Percentiles rank a stretch among this genome's conserved stretches.
Conservation (phyloP, 2,888 invertebrate genomes). For the Drosophila sordidula region DNA sequence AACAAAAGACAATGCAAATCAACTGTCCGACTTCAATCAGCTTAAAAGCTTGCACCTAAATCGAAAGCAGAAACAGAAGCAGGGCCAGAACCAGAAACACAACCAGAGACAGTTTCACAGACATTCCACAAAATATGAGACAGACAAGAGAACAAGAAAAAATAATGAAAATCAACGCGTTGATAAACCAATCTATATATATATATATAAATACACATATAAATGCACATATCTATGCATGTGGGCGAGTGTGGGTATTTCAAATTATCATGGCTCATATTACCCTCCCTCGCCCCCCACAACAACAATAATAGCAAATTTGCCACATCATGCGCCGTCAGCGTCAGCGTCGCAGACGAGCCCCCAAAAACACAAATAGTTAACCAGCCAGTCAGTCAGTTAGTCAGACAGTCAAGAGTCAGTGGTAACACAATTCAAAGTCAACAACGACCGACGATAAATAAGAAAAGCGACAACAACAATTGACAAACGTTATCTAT, state of each 20-base stretch:
- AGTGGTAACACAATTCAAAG: slow-evolving; percentile 40
- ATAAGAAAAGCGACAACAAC: slow-evolving; percentile 9
- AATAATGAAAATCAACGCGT: not conserved
- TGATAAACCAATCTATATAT: slow-evolving; percentile 28
- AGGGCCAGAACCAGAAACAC: not conserved
- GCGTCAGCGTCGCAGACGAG: slow-evolving; percentile 41
- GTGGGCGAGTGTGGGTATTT: slow-evolving; percentile 17
- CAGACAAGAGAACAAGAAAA: not conserved
- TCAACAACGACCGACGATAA: slow-evolving; percentile 29
- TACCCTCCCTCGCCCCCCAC: not conserved
- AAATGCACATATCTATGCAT: not conserved
- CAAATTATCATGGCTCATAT: slow-evolving; percentile 45
- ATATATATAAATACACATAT: not conserved
- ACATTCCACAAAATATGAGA: slow-evolving; percentile 8
- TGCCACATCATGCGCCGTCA: slow-evolving; percentile 40
- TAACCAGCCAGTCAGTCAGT: not conserved
- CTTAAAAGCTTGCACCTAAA: slow-evolving; percentile 51
- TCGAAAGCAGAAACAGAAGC: not conserved
- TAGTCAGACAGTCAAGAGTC: not conserved
- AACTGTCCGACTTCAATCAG: slow-evolving; percentile 71
- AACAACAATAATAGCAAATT: not conserved
- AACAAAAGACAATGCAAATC: slow-evolving; percentile 58
- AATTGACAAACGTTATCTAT: slow-evolving; percentile 18
- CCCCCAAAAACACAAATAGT: slow-evolving; percentile 44
- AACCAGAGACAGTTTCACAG: not conserved